Conservation (phyloP, 2,113 vertebrate genomes). For the Propithecus coquereli region DNA sequence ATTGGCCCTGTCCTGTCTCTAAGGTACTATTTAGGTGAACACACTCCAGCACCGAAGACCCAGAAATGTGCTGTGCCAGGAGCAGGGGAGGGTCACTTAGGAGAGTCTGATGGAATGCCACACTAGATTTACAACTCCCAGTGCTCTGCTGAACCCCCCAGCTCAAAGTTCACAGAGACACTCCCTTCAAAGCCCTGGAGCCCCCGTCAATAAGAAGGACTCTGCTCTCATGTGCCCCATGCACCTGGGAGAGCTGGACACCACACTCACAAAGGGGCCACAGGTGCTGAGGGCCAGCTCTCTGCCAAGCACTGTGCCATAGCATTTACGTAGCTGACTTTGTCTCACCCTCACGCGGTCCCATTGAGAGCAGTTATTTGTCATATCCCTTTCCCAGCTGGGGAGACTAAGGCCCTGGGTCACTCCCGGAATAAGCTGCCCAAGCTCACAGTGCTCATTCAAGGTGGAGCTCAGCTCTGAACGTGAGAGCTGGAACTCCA, state of each 20-base stretch:
- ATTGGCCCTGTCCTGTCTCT: too few species aligned
- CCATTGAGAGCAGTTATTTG: not conserved
- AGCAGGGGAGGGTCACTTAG: not conserved
- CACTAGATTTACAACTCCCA: too few species aligned
- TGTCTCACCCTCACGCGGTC: not conserved
- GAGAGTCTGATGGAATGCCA: not conserved
- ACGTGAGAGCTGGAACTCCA: not conserved
- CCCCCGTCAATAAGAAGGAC: not conserved
- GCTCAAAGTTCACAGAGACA: not conserved
- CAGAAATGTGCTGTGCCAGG: not conserved
- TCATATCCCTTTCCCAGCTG: not conserved
- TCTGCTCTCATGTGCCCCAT: too few species aligned
- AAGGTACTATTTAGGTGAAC: not conserved
- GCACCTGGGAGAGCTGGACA: not conserved
- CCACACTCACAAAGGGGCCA: rapidly evolving
- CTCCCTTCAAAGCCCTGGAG: not conserved
- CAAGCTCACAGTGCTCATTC: not conserved
- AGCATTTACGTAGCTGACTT: not conserved
- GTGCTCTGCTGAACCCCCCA: not conserved
- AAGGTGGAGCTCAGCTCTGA: not conserved
- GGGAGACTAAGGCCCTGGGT: not conserved
- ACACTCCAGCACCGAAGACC: not conserved
- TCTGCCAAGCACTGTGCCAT: not conserved
- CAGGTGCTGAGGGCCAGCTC: too few species aligned
- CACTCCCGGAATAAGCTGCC: not conserved